phyloP scores from a whole-genome alignment of 2,888 invertebrate species.

The Thelaira solivaga region DNA sequence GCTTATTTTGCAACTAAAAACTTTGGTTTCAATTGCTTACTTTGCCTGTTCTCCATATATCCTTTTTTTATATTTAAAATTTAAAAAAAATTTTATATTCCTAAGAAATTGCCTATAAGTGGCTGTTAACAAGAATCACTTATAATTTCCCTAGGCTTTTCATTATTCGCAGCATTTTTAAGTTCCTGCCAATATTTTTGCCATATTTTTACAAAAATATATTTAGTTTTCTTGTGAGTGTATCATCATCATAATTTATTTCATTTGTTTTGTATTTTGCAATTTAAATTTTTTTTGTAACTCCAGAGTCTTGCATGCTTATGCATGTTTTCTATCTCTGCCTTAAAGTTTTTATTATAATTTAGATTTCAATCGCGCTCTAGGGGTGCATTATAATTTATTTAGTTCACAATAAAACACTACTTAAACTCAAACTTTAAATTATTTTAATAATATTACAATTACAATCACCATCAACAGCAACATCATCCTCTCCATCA shows the following conservation, averaged over 20 bases:
- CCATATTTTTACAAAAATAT: too few species aligned
- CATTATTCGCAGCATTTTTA: too few species aligned
- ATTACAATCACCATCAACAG: constrained; percentile 3
- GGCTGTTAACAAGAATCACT: too few species aligned
- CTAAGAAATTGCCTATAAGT: too few species aligned
- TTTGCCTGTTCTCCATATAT: neutral
- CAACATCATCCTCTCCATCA: constrained; percentile 1
- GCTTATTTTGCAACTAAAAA: neutral
- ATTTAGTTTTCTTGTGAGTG: constrained; percentile 31
- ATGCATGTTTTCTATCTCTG: constrained; percentile 10
- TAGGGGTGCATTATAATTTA: constrained; percentile 59
- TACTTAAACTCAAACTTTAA: constrained; percentile 24
- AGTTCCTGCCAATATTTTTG: too few species aligned
- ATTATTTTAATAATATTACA: constrained; percentile 3
- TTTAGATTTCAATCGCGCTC: constrained; percentile 54
- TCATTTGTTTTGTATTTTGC: neutral
- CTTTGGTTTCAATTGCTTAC: neutral
- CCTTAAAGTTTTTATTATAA: constrained; percentile 41
- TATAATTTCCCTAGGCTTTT: too few species aligned
- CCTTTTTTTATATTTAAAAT: neutral
- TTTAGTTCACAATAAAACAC: constrained; percentile 55
- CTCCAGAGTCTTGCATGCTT: too few species aligned
- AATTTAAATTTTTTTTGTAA: constrained; percentile 3
- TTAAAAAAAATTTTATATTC: neutral
- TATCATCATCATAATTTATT: too few species aligned